Evolutionary conservation across 1,140 invertebrate species (phyloP), one percentile per base, ranked within the genome.

Genomic region (Monochamus saltuarius): DNA sequence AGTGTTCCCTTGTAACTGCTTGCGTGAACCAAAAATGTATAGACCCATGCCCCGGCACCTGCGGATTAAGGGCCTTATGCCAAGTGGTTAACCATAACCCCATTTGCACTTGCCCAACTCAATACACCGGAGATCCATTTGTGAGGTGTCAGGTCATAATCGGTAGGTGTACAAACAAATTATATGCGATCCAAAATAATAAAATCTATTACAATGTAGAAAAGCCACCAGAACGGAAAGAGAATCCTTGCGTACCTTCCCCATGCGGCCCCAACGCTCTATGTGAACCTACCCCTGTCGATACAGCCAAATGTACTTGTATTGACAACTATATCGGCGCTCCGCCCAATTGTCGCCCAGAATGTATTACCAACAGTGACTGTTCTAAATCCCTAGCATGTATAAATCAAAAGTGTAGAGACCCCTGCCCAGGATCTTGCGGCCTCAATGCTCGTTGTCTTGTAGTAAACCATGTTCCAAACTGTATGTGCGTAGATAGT

Each of bases 361-460:
- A 89, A 70, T 89, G 88, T 68, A 70, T 84, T 1, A 77, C 81
- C 9, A 88, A 87, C 67, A 80, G 79, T 2, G 87, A 90, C 57
- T 90, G 88, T 74, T 61, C 81, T 2, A 77, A 76, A 19, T 69
- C 81, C 36, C 76, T 81, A 56, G 83, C 85, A 2, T 90, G 88
- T 66, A 78, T 85, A 11, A 81, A 83, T 56, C 81, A 82, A 29
- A 85, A 81, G 63, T 89, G 88, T 71, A 75, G 80, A 54, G 84
- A 91, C 74, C 89, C 90, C 1, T 93, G 90, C 69, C 80, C 84
- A 1, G 88, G 89, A 47, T 83, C 87, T 7, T 94, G 91, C 71
- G 89, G 90, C 9, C 70, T 73, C 47, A 85, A 86, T 70, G 85
- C 89, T 1, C 74, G 85, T 34, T 93, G 91, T 74, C 79, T 84